Base-by-base conservation (phyloP, 2,797 vertebrate species). In the Peromyscus melanophrys region DNA sequence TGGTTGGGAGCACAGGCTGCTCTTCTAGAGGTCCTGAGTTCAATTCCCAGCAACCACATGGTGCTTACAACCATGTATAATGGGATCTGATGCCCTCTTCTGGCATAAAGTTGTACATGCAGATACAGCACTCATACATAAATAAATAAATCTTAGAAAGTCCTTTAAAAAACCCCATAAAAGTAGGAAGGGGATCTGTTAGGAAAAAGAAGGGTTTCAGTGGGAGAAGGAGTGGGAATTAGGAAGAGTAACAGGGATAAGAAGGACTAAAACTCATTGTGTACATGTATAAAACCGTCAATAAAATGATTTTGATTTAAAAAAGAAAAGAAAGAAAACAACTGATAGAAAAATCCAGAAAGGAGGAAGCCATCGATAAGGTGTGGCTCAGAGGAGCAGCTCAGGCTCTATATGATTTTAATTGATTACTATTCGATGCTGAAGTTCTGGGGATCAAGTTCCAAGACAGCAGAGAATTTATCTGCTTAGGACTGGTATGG, bases 341-440 rank as follows among this genome's bases (percentile, higher is more conserved):
- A 73, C 88, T 59, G 88, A n/a, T 92, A 81, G 59, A 95, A 95
- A 95, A 91, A 37, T 49, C 61, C 90, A 59, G 65, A 90, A 92
- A 95, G 16, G 59, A 90, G 29, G 87, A 71, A 65, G 46, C 52
- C 55, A 31, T 13, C 13, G 29, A 92, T 11, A 75, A 75, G 95
- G 63, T 19, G 25, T 21, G 31, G 46, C 37, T 77, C 80, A 76
- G 69, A 77, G 52, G 82, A 92, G 61, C 52, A 52, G 67, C 55
- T 87, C 59, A 40, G 63, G 87, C 92, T 94, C 77, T 29, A 0
- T 1, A 37, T 95, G 86, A 76, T 46, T 95, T 94, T 92, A 92
- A 95, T 92, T 40, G 87, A 69, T 94, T 88, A 87, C 81, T 84
- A 49, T 65, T 92, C 12, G 55, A 95, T 55, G 67, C 37, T 19